Evolutionary conservation across 1,140 invertebrate genomes (phyloP).

Genomic region (Pararge aegeria): DNA sequence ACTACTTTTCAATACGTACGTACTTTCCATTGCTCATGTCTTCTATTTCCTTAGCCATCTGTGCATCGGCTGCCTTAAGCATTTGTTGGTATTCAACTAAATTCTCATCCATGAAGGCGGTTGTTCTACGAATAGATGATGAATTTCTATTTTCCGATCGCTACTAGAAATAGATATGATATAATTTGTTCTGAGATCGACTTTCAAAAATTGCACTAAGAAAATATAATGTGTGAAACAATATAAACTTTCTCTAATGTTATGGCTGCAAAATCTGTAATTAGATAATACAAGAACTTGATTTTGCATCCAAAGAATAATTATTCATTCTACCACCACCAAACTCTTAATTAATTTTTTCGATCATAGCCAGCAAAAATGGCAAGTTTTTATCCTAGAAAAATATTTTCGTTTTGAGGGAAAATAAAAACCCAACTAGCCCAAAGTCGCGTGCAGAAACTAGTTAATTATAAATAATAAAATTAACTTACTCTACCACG

Average conservation of each 20-base stretch:
- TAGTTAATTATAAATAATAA: constrained; percentile 15
- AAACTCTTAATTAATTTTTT: too few relatives aligned
- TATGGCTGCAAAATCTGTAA: too few relatives aligned
- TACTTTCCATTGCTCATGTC: constrained; percentile 86
- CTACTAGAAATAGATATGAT: constrained; percentile 65
- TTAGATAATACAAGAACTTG: too few relatives aligned
- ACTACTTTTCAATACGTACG: constrained; percentile 25
- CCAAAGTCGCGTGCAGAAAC: too few relatives aligned
- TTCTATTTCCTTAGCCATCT: constrained; percentile 87
- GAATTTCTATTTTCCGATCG: constrained; percentile 71
- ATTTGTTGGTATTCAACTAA: constrained; percentile 85
- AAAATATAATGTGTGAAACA: too few relatives aligned
- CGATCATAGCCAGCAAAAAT: too few relatives aligned
- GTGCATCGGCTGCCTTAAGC: constrained; percentile 84
- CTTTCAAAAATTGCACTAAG: not conserved
- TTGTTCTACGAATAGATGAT: constrained; percentile 67
- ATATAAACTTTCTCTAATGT: too few relatives aligned
- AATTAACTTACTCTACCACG: constrained; percentile 59
- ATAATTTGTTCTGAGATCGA: constrained; percentile 22
- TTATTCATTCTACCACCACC: too few relatives aligned
- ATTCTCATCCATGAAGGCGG: constrained; percentile 85
- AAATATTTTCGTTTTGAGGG: too few relatives aligned
- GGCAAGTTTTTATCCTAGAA: too few relatives aligned
- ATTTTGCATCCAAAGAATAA: too few relatives aligned
- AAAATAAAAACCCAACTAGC: too few relatives aligned